Percentiles rank a stretch among this genome's conserved stretches.
Conservation (phyloP, 2,797 vertebrate species). For the Simalia tracyae region DNA sequence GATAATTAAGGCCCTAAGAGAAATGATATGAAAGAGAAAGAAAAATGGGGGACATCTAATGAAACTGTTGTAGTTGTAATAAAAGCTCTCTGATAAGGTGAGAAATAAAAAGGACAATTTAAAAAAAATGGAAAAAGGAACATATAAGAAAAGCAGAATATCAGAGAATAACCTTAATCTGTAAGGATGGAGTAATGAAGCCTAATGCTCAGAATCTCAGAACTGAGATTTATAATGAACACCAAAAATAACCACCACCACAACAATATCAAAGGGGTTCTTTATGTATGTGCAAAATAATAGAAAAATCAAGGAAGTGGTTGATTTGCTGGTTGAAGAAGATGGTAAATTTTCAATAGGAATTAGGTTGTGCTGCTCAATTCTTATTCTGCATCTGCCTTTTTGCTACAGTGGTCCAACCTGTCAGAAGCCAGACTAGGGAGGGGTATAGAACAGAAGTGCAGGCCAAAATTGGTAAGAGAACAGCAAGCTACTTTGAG, state of each 20-base stretch:
- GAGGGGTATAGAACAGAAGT: not conserved
- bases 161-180: not conserved
- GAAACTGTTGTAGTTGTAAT: not conserved
- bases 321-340: not conserved
- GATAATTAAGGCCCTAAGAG: not conserved
- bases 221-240: not conserved
- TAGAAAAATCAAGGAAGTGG: not conserved
- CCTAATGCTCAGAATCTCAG: not conserved
- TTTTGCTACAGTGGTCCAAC: not conserved
- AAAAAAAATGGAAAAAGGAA: not conserved
- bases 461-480: not conserved
- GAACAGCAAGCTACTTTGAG: not conserved
- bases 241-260: not conserved
- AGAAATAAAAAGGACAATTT: not conserved
- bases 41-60: not conserved
- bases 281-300: not conserved
- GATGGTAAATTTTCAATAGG: not conserved
- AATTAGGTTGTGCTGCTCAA: not conserved
- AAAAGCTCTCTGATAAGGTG: not conserved
- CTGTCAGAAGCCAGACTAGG: not conserved
- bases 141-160: not conserved
- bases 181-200: not conserved
- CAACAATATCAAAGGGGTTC: not conserved
- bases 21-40: not conserved
- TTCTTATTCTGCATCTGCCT: not conserved